These are phyloP conservation scores for Pollenia angustigena DNA, from an alignment of 2,888 invertebrate genomes.

Conservation along the genomic window DNA sequence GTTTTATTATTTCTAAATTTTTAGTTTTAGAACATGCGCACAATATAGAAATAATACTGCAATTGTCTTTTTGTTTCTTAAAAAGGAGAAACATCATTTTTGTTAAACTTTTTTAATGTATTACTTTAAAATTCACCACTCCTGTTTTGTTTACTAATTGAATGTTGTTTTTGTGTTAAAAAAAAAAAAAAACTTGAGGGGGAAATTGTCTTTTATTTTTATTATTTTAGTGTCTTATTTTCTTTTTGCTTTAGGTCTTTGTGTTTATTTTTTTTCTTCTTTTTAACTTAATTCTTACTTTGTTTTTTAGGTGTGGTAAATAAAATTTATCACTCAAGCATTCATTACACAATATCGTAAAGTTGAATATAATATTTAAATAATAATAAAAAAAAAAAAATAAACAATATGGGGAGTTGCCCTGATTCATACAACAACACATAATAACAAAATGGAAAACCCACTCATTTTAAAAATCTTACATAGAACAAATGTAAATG, in stretches of 20 bases:
- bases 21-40: constrained; percentile 24
- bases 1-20: background rate
- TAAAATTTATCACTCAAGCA: constrained; percentile 59
- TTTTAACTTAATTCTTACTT: constrained; percentile 12
- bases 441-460: constrained; percentile 10
- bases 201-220: background rate
- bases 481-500: constrained; percentile 48
- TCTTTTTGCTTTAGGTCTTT: constrained; percentile 9
- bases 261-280: background rate
- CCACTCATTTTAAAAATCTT: constrained; percentile 55
- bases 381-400: constrained; percentile 24
- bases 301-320: constrained; percentile 65
- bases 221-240: background rate
- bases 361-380: constrained; percentile 45
- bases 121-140: constrained; percentile 39
- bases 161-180: background rate
- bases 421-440: constrained; percentile 50
- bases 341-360: constrained; percentile 64
- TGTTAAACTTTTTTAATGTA: constrained; percentile 47
- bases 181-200: constrained; percentile 5
- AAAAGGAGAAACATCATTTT: background rate
- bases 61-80: constrained; percentile 17
- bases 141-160: constrained; percentile 35
- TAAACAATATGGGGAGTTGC: constrained; percentile 70
- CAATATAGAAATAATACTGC: constrained; percentile 16